A percentile compares a stretch with the other conserved stretches of the same genome.
Conservation (phyloP, 2,888 invertebrate genomes). For the Tanaodytes sp. region DNA sequence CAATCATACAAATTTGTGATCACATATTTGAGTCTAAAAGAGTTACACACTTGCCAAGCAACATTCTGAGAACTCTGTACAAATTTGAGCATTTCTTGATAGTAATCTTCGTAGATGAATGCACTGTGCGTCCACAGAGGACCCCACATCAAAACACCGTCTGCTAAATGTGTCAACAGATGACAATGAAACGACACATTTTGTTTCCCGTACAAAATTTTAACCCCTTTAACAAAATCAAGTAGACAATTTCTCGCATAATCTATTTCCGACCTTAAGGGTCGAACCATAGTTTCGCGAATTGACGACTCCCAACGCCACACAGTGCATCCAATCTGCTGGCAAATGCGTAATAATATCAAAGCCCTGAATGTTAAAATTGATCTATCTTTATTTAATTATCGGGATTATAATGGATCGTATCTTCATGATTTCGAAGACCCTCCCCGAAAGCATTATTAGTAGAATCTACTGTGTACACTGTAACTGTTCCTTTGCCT, state of each 20-base stretch:
- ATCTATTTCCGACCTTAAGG: constrained; percentile 30
- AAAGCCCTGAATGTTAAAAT: constrained; percentile 21
- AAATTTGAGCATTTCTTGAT: constrained; percentile 21
- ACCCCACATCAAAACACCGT: constrained; percentile 21
- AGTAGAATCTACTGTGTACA: constrained; percentile 6
- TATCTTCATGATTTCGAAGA: constrained; percentile 2
- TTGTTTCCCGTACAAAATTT: constrained; percentile 11
- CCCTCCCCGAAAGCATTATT: constrained; percentile 16
- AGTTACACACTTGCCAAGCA: constrained; percentile 33
- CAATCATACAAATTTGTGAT: too few species aligned
- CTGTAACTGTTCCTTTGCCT: constrained; percentile 37
- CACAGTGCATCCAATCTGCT: constrained; percentile 27
- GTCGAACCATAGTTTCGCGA: constrained; percentile 42
- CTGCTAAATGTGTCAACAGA: constrained; percentile 17
- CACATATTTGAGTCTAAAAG: not conserved
- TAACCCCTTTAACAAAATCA: constrained; percentile 31
- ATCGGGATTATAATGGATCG: too few species aligned
- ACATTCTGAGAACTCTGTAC: constrained; percentile 44
- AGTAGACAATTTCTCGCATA: constrained; percentile 30
- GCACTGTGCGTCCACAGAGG: constrained; percentile 44
- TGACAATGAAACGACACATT: constrained; percentile 22
- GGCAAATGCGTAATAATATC: constrained; percentile 31
- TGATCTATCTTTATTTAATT: constrained; percentile 19
- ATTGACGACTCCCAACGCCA: constrained; percentile 33
- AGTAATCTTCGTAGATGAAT: constrained; percentile 45